A percentile compares a stretch with the other conserved stretches of the same genome.
Evolutionary conservation across 2,888 invertebrate genomes (phyloP).

Genomic region (Empis stercorea): DNA sequence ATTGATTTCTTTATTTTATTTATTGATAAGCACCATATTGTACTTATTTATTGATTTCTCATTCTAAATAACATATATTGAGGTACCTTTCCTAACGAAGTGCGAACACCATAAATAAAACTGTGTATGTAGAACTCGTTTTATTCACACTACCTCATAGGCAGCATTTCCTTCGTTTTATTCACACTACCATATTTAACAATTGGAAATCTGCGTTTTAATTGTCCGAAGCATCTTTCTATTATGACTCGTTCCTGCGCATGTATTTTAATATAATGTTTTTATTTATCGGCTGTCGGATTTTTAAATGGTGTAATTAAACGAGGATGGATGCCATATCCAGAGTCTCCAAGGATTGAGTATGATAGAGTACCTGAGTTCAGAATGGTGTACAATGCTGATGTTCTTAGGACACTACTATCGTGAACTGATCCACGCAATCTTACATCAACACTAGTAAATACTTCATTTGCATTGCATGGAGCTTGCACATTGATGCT

Average conservation of each 20-base stretch:
- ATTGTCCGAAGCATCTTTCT: constrained; percentile 6
- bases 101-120: too few relatives aligned
- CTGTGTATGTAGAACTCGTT: too few relatives aligned
- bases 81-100: constrained; percentile 1
- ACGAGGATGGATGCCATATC: too few relatives aligned
- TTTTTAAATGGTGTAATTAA: constrained; percentile 4
- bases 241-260: constrained; percentile 5
- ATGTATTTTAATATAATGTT: constrained; percentile 5
- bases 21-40: too few relatives aligned
- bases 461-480: constrained; percentile 1
- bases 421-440: constrained; percentile 5
- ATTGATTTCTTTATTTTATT: too few relatives aligned
- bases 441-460: background rate
- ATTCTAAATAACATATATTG: background rate
- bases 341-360: too few relatives aligned
- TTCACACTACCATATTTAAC: background rate
- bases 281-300: constrained; percentile 2
- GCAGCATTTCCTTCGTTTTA: too few relatives aligned
- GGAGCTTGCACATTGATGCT: constrained; percentile 1
- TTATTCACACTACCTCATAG: too few relatives aligned
- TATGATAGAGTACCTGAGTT: background rate
- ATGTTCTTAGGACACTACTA: background rate
- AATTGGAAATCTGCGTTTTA: constrained; percentile 6
- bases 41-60: too few relatives aligned
- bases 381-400: background rate